Base-by-base conservation (phyloP, 2,797 vertebrate genomes). In the Fringilla coelebs region DNA sequence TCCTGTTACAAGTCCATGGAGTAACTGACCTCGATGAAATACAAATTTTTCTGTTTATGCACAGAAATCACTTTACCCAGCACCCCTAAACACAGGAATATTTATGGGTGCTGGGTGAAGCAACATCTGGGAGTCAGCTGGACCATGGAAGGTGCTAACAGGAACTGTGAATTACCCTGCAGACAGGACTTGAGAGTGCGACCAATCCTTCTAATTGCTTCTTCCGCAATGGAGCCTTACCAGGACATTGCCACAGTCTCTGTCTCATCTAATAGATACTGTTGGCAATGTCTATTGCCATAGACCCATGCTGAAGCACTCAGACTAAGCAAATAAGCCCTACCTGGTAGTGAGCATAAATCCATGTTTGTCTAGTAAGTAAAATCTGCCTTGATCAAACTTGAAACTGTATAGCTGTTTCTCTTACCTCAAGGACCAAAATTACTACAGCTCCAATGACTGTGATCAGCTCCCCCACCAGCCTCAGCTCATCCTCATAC, bases 401-500 rank as follows among this genome's bases (percentile, higher is more conserved):
- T 43, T 1, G 3, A 38, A 65, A 49, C 43, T 85, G 4, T 20
- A 22, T 4, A 52, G 22, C 9, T n/a, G 17, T 41, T 73, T 45
- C 29, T 65, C 96, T 98, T 92, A 99, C 99, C 99, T 99, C 99
- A 43, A 99, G 95, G 31, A 99, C 57, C 76, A 99, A 97, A 95
- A 99, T 99, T 72, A 98, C 93, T 61, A 99, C 71, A 62, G 99
- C 99, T 93, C 99, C 99, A 48, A 98, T 92, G 62, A 99, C 66
- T 10, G 99, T 99, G 97, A 99, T 98, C 88, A 99, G 95, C 95
- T 99, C 99, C 32, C 99, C 99, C 6, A 97, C 98, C 75, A 99
- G 96, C 57, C 99, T 98, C 87, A 99, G 89, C 36, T 97, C 98
- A 97, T 99, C 99, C 29, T 97, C 94, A 57, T 98, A 95, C 1